Evolutionary conservation across 92 coral and sea anemone species (phyloP), one percentile per base, ranked within the genome.

Genomic region (Actinostola sp.): DNA sequence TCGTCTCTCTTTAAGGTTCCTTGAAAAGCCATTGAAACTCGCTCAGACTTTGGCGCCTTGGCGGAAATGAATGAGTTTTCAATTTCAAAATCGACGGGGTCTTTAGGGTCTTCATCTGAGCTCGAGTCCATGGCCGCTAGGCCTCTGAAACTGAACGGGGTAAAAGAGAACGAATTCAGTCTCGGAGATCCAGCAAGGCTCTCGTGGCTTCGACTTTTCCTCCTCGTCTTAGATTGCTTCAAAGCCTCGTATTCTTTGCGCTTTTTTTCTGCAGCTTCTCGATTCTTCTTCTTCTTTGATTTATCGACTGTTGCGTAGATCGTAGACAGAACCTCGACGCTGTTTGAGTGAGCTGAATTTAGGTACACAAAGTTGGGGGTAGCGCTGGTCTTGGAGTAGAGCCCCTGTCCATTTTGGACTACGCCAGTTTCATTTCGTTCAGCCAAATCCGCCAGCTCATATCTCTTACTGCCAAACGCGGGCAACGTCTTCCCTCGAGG

Each of bases 291-390:
- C 76, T 88, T 91, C 69, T 88, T 91, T 53, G 86, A 73, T 39
- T 80, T 82, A 63, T 91, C 97, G 15, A 91, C 97, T 27, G 78
- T 69, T 24, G 93, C 89, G 63, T 91, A 91, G 17, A 91, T 51
- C 35, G 81, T 71, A 8, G 97, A 93, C 59, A 91, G 49, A 20
- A 91, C 97, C 66, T 91, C 97, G 41, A 91, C 86, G 48, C 97
- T 91, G 19, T 84, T 83, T 1, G 97, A 88, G 52, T 88, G 69
- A 26, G 90, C 85, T n/a, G 84, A 70, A 79, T 91, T 88, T 48
- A 91, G 31, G 55, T 88, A 91, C 53, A 82, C 60, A 68, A 88
- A 91, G 56, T 91, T 91, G 0, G 97, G 97, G 28, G 97, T 88
- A 14, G 76, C 84, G 43, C 72, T 75, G 4, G 81, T 64, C 53